phyloP scores from a whole-genome alignment of 2,888 invertebrate genomes.

The Copidosoma aretas region DNA sequence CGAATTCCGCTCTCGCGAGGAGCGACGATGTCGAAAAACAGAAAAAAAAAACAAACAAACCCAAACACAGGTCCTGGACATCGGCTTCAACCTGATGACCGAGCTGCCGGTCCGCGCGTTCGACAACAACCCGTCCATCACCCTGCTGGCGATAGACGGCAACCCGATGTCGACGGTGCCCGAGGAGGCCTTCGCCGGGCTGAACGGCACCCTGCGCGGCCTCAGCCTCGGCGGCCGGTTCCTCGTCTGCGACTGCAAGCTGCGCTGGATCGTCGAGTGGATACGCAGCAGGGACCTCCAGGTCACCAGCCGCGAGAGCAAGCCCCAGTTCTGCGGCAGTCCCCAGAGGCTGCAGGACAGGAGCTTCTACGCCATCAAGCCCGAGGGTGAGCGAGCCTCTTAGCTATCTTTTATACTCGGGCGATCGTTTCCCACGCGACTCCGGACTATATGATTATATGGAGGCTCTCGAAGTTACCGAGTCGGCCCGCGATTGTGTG shows the following conservation, averaged over 20 bases:
- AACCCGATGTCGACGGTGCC: constrained; percentile 88
- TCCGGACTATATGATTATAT: too few species aligned
- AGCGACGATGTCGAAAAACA: too few species aligned
- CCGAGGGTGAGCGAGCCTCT: constrained; percentile 66
- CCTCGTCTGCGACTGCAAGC: constrained; percentile 85
- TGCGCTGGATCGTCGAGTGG: constrained; percentile 91
- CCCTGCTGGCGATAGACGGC: constrained; percentile 87
- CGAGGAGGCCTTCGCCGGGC: constrained; percentile 76
- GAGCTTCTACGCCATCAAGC: constrained; percentile 86
- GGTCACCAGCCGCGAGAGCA: constrained; percentile 89
- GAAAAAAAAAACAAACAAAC: neutral
- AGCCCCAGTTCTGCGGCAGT: constrained; percentile 90
- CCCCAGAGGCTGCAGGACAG: constrained; percentile 81
- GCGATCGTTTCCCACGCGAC: too few species aligned
- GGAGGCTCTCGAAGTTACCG: too few species aligned
- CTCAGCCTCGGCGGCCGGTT: constrained; percentile 88
- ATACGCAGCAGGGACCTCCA: constrained; percentile 85
- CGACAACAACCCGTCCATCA: constrained; percentile 81
- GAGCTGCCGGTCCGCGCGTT: constrained; percentile 83
- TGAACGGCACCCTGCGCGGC: constrained; percentile 84
- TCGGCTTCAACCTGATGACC: constrained; percentile 89
- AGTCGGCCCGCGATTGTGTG: too few species aligned
- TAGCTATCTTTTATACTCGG: neutral
- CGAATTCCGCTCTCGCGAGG: too few species aligned
- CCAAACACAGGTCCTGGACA: constrained; percentile 76